These are phyloP conservation scores for Strongylocentrotus purpuratus DNA, from an alignment of 35 echinoderm and acorn worm species.

Conservation along the genomic window DNA sequence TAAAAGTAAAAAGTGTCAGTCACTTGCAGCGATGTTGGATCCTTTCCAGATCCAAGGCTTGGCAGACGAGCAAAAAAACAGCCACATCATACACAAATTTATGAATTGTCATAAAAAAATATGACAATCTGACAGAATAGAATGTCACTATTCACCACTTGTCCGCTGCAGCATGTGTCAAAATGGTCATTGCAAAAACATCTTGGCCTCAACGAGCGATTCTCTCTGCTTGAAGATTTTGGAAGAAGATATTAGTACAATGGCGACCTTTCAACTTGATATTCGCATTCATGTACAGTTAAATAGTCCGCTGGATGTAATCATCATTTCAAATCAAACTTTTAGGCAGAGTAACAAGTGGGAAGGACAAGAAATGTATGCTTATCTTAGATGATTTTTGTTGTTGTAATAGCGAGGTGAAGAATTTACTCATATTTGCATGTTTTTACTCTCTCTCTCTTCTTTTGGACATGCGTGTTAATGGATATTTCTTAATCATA, in stretches of 20 bases:
- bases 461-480: not conserved
- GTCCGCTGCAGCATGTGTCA: not conserved
- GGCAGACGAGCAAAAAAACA: not conserved
- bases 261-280: not conserved
- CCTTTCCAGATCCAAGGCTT: not conserved
- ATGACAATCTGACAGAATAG: not conserved
- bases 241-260: not conserved
- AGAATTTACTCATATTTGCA: not conserved
- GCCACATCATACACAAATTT: not conserved
- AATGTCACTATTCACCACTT: not conserved
- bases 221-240: not conserved
- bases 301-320: not conserved
- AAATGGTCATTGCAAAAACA: not conserved
- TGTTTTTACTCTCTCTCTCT: not conserved
- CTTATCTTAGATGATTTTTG: not conserved
- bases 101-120: not conserved
- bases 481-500: not conserved
- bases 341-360: not conserved
- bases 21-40: not conserved
- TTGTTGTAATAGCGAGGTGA: not conserved
- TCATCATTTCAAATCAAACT: not conserved
- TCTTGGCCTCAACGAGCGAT: not conserved
- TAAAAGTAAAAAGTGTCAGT: not conserved
- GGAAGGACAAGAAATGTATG: not conserved
- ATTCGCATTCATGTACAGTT: not conserved